Evolutionary conservation across 2,888 invertebrate genomes (phyloP).

Genomic region (Leucozona laternaria): DNA sequence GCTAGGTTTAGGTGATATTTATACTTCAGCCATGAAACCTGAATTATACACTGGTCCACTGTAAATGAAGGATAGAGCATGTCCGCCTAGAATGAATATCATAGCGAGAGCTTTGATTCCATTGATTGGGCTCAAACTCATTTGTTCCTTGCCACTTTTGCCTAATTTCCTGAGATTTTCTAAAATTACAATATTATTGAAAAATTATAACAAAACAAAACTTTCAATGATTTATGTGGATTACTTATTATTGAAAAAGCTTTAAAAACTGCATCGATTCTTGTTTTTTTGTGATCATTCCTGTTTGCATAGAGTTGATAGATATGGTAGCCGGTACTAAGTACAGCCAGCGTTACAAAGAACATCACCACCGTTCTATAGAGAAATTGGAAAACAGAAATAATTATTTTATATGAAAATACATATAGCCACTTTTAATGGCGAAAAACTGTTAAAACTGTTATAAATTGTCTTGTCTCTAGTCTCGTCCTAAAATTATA

Average conservation of each 20-base stretch:
- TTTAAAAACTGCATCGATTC: constrained; percentile 78
- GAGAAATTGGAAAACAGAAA: constrained; percentile 12
- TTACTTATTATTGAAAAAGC: constrained; percentile 81
- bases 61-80: constrained; percentile 87
- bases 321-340: constrained; percentile 85
- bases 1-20: background rate
- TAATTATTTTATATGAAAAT: no score
- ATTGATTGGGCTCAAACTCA: constrained; percentile 87
- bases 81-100: constrained; percentile 88
- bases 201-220: background rate
- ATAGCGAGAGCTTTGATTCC: constrained; percentile 89
- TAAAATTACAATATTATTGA: constrained; percentile 58
- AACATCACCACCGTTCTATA: constrained; percentile 84
- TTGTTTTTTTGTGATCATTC: constrained; percentile 76
- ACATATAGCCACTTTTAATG: no score
- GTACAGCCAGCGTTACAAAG: constrained; percentile 83
- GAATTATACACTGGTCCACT: constrained; percentile 88
- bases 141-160: constrained; percentile 84
- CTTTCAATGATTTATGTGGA: background rate
- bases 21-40: constrained; percentile 84
- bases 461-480: no score
- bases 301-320: constrained; percentile 79
- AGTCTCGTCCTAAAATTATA: no score
- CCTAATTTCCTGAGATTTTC: constrained; percentile 80
- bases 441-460: no score